Evolutionary conservation across 2,113 vertebrate species (phyloP).

Genomic region (Neolamprologus modestus): DNA sequence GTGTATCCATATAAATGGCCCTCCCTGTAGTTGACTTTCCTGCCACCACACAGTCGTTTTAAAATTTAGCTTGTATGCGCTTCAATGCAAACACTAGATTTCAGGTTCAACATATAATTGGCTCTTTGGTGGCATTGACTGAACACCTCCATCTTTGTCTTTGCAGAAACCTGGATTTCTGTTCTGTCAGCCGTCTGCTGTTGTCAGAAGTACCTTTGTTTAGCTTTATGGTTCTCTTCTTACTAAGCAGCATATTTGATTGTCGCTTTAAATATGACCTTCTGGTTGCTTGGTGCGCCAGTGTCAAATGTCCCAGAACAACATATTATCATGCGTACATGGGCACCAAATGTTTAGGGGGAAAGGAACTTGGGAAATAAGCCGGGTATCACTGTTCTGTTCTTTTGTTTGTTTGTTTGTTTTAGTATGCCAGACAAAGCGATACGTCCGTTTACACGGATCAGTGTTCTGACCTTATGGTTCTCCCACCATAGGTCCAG

Average conservation of each 20-base stretch:
- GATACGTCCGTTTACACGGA: not conserved
- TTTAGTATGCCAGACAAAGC: not conserved
- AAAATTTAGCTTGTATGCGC: not conserved
- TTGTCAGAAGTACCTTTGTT: not conserved
- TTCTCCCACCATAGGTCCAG: not conserved
- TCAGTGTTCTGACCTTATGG: not conserved
- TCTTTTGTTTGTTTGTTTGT: not conserved
- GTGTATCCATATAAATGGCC: not conserved
- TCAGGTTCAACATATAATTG: not conserved
- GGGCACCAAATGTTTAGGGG: not conserved
- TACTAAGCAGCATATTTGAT: not conserved
- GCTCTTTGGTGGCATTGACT: not conserved
- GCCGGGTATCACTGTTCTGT: not conserved
- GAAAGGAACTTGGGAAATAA: not conserved
- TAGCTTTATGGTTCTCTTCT: not conserved
- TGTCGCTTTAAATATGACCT: not conserved
- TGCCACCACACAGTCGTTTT: not conserved
- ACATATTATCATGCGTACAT: not conserved
- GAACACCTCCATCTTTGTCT: not conserved
- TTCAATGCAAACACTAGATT: not conserved
- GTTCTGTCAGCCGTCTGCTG: not conserved
- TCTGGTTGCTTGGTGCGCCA: not conserved
- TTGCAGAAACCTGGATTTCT: not conserved
- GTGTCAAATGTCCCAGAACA: not conserved
- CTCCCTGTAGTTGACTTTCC: not conserved